Conservation (phyloP, 2,113 vertebrate species). For the Circaetus cinerascens region DNA sequence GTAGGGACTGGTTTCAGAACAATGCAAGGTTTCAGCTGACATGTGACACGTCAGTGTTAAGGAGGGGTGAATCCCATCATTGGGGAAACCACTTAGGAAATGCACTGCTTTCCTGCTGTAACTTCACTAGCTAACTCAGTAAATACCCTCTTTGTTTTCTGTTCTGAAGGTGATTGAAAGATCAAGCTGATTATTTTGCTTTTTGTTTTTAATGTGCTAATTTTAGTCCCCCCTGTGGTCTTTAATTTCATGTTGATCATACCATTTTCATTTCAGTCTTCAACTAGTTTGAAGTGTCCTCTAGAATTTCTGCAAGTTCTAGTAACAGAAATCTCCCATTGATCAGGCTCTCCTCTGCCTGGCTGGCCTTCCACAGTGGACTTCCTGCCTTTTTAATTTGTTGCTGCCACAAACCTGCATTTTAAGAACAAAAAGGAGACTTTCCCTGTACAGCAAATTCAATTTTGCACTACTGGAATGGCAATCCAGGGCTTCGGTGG, state of each 20-base stretch:
- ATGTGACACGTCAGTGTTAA: fast-evolving
- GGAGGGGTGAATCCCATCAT: neutral
- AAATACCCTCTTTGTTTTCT: neutral
- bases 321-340: neutral
- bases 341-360: neutral
- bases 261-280: neutral
- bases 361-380: neutral
- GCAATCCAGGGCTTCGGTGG: neutral
- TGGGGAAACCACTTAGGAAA: neutral
- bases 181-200: neutral
- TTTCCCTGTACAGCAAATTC: neutral
- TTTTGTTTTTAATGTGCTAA: neutral
- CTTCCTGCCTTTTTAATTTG: neutral
- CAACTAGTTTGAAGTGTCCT: neutral
- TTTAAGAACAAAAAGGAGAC: neutral
- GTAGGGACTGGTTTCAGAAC: neutral
- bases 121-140: fast-evolving
- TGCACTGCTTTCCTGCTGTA: neutral
- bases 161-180: neutral
- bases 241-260: neutral
- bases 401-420: neutral
- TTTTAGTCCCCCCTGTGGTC: neutral
- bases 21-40: neutral
- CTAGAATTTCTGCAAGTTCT: neutral
- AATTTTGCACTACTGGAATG: neutral